phyloP scores from a whole-genome alignment of 1,140 invertebrate genomes.

The Zaprionus davidi region DNA sequence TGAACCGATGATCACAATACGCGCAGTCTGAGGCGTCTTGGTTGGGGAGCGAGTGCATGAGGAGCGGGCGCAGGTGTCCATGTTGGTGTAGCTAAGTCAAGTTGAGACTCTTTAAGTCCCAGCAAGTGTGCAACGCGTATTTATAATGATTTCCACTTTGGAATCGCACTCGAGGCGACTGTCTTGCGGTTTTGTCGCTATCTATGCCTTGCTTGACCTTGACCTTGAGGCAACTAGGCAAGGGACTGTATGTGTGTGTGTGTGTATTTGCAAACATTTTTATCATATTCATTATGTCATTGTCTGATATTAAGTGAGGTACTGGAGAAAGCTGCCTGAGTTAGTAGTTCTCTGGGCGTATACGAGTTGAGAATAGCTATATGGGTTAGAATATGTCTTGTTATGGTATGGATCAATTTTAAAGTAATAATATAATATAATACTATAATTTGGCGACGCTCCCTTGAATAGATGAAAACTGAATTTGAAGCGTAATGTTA shows the following conservation, averaged over 20 bases:
- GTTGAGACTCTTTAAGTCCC: not conserved
- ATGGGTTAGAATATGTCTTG: too few species aligned
- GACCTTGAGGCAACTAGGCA: not conserved
- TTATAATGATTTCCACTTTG: not conserved
- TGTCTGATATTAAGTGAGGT: not conserved
- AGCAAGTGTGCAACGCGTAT: not conserved
- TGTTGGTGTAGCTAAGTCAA: not conserved
- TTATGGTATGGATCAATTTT: too few species aligned
- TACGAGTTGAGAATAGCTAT: too few species aligned
- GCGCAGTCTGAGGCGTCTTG: constrained; percentile 37
- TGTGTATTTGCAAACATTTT: not conserved
- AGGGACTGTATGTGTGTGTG: not conserved
- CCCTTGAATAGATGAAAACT: rapidly evolving
- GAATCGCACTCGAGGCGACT: not conserved
- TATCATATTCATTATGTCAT: not conserved
- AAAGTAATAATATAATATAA: too few species aligned
- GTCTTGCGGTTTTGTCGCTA: not conserved
- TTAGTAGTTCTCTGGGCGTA: not conserved
- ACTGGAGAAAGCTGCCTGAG: not conserved
- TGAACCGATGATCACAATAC: constrained; percentile 86
- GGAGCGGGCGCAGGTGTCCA: constrained; percentile 15
- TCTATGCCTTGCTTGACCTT: not conserved
- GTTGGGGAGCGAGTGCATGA: constrained; percentile 12
- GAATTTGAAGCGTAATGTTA: too few species aligned
- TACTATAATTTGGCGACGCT: too few species aligned